Evolutionary conservation across 1,140 invertebrate species (phyloP).

Genomic region (Hycleus phaleratus): DNA sequence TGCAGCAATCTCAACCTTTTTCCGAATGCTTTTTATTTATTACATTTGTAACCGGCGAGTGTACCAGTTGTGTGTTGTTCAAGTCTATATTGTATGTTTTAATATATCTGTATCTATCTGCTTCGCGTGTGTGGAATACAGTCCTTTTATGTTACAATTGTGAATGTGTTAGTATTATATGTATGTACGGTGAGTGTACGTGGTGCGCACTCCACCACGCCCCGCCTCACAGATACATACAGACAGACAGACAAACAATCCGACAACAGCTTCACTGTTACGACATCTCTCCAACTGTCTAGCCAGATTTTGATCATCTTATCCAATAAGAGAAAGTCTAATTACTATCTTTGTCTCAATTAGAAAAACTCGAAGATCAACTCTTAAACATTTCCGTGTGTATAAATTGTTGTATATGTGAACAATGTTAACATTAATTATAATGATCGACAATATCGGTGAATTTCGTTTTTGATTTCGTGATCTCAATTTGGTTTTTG

Average conservation of each 20-base stretch:
- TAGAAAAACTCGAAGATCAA: too few relatives aligned
- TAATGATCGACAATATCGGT: slow-evolving; percentile 21
- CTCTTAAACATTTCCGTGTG: too few relatives aligned
- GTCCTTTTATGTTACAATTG: too few relatives aligned
- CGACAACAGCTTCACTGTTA: slow-evolving; percentile 30
- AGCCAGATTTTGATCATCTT: background rate
- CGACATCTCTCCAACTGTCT: slow-evolving; percentile 21
- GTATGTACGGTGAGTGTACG: slow-evolving; percentile 38
- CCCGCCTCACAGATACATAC: slow-evolving; percentile 21
- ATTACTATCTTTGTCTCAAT: too few relatives aligned
- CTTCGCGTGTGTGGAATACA: slow-evolving; percentile 27
- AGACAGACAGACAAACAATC: slow-evolving; percentile 39
- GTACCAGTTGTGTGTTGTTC: slow-evolving; percentile 44
- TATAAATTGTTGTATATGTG: too few relatives aligned
- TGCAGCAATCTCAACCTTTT: slow-evolving; percentile 37
- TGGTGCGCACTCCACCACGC: slow-evolving; percentile 41
- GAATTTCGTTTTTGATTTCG: slow-evolving; percentile 25
- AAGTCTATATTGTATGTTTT: too few relatives aligned
- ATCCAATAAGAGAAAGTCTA: too few relatives aligned
- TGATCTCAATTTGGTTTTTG: slow-evolving; percentile 6
- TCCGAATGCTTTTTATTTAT: slow-evolving; percentile 58
- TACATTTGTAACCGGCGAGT: slow-evolving; percentile 56
- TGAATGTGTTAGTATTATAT: too few relatives aligned
- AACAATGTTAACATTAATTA: background rate
- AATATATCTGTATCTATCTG: slow-evolving; percentile 28